phyloP scores from a whole-genome alignment of 1,140 invertebrate genomes.

The Drosophila truncata region DNA sequence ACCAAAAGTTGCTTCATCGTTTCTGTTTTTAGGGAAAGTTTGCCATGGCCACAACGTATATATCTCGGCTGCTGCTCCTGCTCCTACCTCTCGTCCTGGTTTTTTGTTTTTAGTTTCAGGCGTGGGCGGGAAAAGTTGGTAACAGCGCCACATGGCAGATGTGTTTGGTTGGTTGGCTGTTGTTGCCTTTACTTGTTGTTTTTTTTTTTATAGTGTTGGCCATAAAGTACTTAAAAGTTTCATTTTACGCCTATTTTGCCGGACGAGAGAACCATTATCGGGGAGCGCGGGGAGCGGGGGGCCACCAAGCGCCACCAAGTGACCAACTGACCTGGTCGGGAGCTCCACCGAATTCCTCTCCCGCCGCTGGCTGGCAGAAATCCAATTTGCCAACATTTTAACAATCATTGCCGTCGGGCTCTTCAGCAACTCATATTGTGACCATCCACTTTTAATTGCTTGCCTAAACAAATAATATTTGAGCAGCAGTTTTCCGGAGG shows the following conservation, averaged over 20 bases:
- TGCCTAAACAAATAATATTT: conserved; percentile 80
- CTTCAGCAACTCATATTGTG: conserved; percentile 56
- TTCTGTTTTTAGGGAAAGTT: conserved; percentile 51
- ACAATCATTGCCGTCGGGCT: conserved; percentile 74
- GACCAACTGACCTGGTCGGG: conserved; percentile 45
- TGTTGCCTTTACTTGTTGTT: conserved; percentile 25
- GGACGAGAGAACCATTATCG: conserved; percentile 70
- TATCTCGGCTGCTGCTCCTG: conserved; percentile 39
- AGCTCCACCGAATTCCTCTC: conserved; percentile 21
- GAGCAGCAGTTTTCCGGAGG: conserved; percentile 60
- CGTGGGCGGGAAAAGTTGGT: conserved; percentile 55
- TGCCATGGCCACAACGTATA: conserved; percentile 45
- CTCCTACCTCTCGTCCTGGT: conserved; percentile 13
- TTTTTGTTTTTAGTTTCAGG: conserved; percentile 60
- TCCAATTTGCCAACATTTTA: conserved; percentile 81
- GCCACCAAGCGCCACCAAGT: conserved; percentile 45
- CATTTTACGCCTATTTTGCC: conserved; percentile 83
- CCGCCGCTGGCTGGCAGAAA: conserved; percentile 55
- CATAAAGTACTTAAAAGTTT: conserved; percentile 85
- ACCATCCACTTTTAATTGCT: conserved; percentile 74
- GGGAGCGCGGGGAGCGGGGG: conserved; percentile 12
- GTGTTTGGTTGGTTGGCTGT: conserved; percentile 63
- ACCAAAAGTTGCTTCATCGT: conserved; percentile 69
- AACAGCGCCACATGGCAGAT: conserved; percentile 71
- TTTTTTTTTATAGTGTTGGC: conserved; percentile 79